Base-by-base conservation (phyloP, 1,140 invertebrate species). In the Wasmannia auropunctata region DNA sequence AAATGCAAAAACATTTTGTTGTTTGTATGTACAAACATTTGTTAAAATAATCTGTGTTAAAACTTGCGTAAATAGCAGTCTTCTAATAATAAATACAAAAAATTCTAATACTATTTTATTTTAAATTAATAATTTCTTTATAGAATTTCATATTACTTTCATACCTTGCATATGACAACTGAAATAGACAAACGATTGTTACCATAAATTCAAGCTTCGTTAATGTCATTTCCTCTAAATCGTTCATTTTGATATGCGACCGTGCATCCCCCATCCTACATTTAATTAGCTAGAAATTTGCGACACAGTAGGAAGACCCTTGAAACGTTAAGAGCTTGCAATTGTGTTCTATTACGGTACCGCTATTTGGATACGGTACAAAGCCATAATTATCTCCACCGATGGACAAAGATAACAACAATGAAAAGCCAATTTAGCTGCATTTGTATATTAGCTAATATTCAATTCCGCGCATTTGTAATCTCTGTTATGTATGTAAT, bases 201-300 rank as follows among this genome's bases (percentile, higher is more conserved):
- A 8, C 1, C 3, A 3, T 37, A 10, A 65, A 67, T 67, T 37
- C 8, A 37, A 40, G 31, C n/a, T 69, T 67, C 5, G 25, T 77
- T 77, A 51, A 80, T 19, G 11, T 37, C 37, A 25, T 80, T 54
- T 80, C 6, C 43, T 19, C 34, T 25, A 80, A 69, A 69, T 40
- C 31, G 16, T 37, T 69, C 10, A 7, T 28, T 69, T 46, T 19
- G 11, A 19, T 34, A 65, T 46, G 8, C 28, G 8, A 40, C 5
- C 3, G 34, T 25, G 40, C 2, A 56, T 46, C 1, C 25, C 16
- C 28, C 79, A 43, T 46, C 16, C 54, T 31, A 37, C 16, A 51
- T 51, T 74, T 46, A 46, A 83, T 72, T 74, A 74, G 14, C 11
- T 58, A 40, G 51, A 60, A 74, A 83, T 83, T 58, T 58, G 67